Base-by-base conservation (phyloP, 2,797 vertebrate genomes). In the Propithecus perrieri region DNA sequence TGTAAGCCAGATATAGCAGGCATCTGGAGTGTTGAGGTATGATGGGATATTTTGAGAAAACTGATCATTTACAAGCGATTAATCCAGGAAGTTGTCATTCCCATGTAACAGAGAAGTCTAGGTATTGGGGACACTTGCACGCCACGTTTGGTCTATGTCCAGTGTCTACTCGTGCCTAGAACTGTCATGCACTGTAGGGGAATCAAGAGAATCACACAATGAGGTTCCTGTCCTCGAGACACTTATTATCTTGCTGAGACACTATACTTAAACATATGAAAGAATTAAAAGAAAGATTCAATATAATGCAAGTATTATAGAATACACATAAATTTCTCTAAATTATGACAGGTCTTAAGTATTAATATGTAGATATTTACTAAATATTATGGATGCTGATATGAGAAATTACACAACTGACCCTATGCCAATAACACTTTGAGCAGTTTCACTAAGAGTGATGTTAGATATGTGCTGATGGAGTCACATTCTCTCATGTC, bases 211-310 rank as follows among this genome's bases (percentile, higher is more conserved):
- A 81, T 71, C 18, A 59, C 13, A 86, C 50, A 72, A 12, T 15
- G 26, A 83, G 38, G 71, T 46, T 75, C 24, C 46, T 71, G 17
- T 59, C 78, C 74, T 94, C 78, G 85, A 74, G 76, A 71, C 7
- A 12, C 35, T 96, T 84, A 92, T 20, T n/a, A 28, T 89, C 79
- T 91, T 85, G 38, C 38, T 75, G 48, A 93, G 57, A 95, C 20
- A 65, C 33, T 14, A 63, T 55, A 41, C 17, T 63, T 61, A 81
- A 0, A 84, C 15, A 59, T 26, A 76, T 35, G 3, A 80, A 97
- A 91, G n/a, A 91, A 94, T 59, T 38, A 93, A 75, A 43, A 92
- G 38, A 85, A 96, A 85, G 91, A 72, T 59, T 75, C 59, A 94
- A 53, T 35, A 67, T 15, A 74, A 74, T 43, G 43, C 38, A 92